phyloP scores from a whole-genome alignment of 2,113 vertebrate species.

The Malurus melanocephalus region DNA sequence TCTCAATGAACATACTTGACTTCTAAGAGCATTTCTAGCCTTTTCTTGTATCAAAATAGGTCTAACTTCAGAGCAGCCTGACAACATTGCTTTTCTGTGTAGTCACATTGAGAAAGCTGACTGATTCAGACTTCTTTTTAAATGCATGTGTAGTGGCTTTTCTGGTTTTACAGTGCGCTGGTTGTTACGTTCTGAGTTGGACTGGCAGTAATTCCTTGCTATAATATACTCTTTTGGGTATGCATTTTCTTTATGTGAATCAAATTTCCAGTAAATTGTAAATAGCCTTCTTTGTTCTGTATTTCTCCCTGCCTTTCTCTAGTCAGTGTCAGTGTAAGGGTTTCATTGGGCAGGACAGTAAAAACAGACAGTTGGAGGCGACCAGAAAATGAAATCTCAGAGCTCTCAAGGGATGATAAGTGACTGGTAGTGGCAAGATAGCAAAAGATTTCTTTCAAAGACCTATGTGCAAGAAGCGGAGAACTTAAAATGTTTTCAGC shows the following conservation, averaged over 20 bases:
- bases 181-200: neutral
- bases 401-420: slow-evolving; percentile 10
- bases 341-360: neutral
- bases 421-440: slow-evolving; percentile 5
- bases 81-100: neutral
- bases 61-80: neutral
- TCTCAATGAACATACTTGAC: neutral
- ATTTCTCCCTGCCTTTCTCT: neutral
- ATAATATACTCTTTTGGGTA: neutral
- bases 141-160: neutral
- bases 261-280: slow-evolving; percentile 29
- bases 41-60: neutral
- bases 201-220: neutral
- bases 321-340: neutral
- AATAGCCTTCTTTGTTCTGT: slow-evolving; percentile 25
- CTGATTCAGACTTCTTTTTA: slow-evolving; percentile 21
- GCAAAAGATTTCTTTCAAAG: slow-evolving; percentile 41
- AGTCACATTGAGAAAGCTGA: neutral
- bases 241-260: neutral
- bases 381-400: slow-evolving; percentile 34
- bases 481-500: neutral
- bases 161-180: neutral
- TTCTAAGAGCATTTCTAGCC: neutral
- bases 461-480: neutral
- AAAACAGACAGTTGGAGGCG: neutral